A percentile compares a stretch with the other conserved stretches of the same genome.
Evolutionary conservation across 2,888 invertebrate genomes (phyloP).

Genomic region (Lasioglossum marginatum): DNA sequence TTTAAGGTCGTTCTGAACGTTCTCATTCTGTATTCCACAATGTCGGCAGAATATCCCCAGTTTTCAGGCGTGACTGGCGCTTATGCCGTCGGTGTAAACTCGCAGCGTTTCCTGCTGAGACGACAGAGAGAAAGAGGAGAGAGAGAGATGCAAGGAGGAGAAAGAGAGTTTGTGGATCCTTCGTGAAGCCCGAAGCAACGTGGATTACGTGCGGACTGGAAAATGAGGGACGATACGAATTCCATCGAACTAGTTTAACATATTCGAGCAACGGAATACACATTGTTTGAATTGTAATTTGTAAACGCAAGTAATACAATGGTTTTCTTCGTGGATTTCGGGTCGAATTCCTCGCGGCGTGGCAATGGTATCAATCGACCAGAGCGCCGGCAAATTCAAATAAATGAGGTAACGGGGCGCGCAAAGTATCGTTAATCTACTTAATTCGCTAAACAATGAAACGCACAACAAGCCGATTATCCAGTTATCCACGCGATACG

Average conservation of each 20-base stretch:
- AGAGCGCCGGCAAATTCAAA: conserved; percentile 43
- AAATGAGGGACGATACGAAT: conserved; percentile 57
- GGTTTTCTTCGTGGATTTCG: background rate
- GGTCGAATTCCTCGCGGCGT: background rate
- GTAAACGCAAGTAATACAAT: background rate
- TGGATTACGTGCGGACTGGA: conserved; percentile 63
- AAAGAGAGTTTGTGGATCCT: conserved; percentile 60
- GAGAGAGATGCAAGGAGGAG: conserved; percentile 1
- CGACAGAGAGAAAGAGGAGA: conserved; percentile 3
- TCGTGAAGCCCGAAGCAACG: conserved; percentile 59
- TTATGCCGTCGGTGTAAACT: conserved; percentile 46
- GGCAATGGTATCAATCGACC: conserved; percentile 26
- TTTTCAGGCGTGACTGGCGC: conserved; percentile 52
- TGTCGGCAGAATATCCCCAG: conserved; percentile 33
- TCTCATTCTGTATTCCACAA: conserved; percentile 45
- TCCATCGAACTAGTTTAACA: background rate
- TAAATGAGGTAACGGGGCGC: conserved; percentile 37
- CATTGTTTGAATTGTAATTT: background rate
- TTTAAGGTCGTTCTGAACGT: conserved; percentile 36
- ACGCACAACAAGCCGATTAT: conserved; percentile 58
- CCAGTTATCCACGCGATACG: conserved; percentile 53
- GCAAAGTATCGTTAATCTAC: conserved; percentile 57
- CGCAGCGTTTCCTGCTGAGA: conserved; percentile 26
- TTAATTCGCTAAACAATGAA: conserved; percentile 59
- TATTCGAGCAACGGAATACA: background rate